Evolutionary conservation across 2,888 invertebrate genomes (phyloP).

Genomic region (Parapristionchus giblindavisi): DNA sequence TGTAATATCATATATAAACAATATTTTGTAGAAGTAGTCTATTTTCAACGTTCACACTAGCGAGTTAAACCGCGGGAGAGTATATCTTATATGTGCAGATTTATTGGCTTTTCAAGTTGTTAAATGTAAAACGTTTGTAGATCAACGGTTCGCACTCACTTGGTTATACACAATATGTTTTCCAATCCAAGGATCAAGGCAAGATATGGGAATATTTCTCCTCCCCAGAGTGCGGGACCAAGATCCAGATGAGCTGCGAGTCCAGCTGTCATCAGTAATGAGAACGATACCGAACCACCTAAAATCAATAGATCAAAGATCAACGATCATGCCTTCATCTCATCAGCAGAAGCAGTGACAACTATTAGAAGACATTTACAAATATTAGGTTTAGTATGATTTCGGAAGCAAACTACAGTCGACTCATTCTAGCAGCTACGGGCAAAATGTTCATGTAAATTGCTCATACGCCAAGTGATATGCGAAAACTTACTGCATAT

Average conservation of each 20-base stretch:
- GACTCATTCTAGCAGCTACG: too few relatives aligned
- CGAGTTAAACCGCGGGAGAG: background rate
- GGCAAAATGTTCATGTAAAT: too few relatives aligned
- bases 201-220: conserved; percentile 92
- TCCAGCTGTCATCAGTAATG: conserved; percentile 45
- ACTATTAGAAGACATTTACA: too few relatives aligned
- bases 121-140: background rate
- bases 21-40: background rate
- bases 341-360: too few relatives aligned
- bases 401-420: too few relatives aligned
- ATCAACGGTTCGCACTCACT: conserved; percentile 76
- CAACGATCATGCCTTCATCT: background rate
- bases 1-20: conserved; percentile 26
- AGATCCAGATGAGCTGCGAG: conserved; percentile 70
- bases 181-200: conserved; percentile 93
- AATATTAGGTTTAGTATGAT: too few relatives aligned
- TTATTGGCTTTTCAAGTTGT: background rate
- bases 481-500: too few relatives aligned
- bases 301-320: conserved; percentile 4
- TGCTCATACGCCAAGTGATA: too few relatives aligned
- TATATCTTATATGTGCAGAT: conserved; percentile 65
- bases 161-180: conserved; percentile 72
- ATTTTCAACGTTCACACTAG: background rate
- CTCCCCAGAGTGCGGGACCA: conserved; percentile 71
- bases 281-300: conserved; percentile 47